These are phyloP conservation scores for Coreoperca whiteheadi DNA, from an alignment of 2,113 vertebrate species.

Conservation along the genomic window DNA sequence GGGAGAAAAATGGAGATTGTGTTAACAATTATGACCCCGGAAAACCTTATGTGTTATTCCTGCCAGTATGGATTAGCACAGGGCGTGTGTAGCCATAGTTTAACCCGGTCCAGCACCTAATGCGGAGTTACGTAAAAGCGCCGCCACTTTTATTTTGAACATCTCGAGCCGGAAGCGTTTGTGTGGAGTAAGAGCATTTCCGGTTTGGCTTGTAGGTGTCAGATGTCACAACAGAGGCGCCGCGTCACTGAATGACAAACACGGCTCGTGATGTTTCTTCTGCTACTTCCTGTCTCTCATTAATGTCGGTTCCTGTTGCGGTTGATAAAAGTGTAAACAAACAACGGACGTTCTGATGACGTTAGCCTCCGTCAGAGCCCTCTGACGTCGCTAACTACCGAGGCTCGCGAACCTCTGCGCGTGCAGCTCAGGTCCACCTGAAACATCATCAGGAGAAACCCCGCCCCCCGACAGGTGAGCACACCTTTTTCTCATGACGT, in stretches of 20 bases:
- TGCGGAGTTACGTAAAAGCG: neutral
- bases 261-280: too few species aligned
- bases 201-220: neutral
- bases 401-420: too few species aligned
- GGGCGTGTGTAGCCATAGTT: neutral
- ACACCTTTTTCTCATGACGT: too few species aligned
- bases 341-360: too few species aligned
- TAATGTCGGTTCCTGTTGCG: neutral
- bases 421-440: too few species aligned
- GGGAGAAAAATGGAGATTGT: neutral
- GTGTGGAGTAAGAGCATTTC: too few species aligned
- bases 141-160: neutral
- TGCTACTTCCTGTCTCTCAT: too few species aligned
- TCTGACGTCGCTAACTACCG: neutral
- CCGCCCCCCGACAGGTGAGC: too few species aligned
- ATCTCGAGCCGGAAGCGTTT: neutral
- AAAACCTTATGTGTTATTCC: too few species aligned
- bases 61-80: neutral
- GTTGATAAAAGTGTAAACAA: neutral
- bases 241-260: neutral
- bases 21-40: neutral
- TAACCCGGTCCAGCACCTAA: too few species aligned
- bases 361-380: neutral
- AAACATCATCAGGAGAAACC: too few species aligned
- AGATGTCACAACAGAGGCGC: slow-evolving; percentile 36